Evolutionary conservation across 1,140 invertebrate species (phyloP), one percentile per base, ranked within the genome.

Genomic region (Drosophila orena): DNA sequence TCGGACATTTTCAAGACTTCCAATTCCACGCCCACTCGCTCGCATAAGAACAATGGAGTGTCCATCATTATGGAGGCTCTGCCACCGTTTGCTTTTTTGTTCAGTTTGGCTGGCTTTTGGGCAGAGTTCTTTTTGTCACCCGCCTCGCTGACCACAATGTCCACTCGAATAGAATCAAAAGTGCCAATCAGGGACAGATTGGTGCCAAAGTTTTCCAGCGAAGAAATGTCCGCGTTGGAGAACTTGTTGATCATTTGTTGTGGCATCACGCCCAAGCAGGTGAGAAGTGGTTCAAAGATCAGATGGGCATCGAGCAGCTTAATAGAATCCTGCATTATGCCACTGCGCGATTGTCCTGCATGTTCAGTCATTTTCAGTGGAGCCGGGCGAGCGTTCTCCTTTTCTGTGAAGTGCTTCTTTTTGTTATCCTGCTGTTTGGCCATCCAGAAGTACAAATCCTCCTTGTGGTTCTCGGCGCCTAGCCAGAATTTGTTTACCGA

Each of bases 371-470:
- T 24, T 42, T 92, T 92, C 0, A 75, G 65, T 2, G 89, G 89
- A 22, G 55, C 70, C 0, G 90, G 88, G 0, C 90, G 71, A 3
- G 77, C 66, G 12, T 85, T 66, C 37, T 92, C 85, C 27, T 90
- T 88, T 4, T 81, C 81, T 17, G 74, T 44, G 4, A 62, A 54
- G 27, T 85, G 76, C 2, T 93, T 88, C 74, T 92, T 86, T 92
- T 94, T 94, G 20, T 93, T 94, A 69, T 95, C 95, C 90, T 98
- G 97, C 79, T 98, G 97, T 83, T 97, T 97, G 0, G 97, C 96
- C 97, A 98, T 98, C 98, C 98, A 98, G 68, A 96, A 97, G 89
- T 98, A 98, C 37, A 99, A 93, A 93, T 97, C 97, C 91, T 98
- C 97, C n/a, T 95, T 94, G 6, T 94, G 93, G 60, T 93, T 93